Evolutionary conservation across 1,140 invertebrate genomes (phyloP).

Genomic region (Nebria ingens): DNA sequence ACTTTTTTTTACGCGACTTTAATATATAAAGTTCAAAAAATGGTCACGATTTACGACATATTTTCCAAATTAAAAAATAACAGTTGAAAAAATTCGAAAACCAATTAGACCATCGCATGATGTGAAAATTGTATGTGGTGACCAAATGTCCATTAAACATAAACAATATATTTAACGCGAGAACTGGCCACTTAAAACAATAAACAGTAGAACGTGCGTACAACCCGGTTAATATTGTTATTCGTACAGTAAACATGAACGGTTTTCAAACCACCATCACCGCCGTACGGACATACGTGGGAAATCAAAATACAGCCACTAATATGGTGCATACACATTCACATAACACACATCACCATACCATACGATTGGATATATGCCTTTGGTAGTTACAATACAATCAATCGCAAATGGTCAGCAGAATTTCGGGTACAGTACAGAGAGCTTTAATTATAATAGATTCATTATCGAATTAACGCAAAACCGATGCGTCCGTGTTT

Average conservation of each 20-base stretch:
- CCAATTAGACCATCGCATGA: too few species aligned
- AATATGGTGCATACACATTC: too few species aligned
- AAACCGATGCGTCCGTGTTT: neutral
- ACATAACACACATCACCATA: too few species aligned
- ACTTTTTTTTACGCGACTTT: too few species aligned
- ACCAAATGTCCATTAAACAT: neutral
- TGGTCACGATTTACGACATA: too few species aligned
- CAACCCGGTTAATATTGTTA: constrained; percentile 2
- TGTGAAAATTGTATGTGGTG: neutral
- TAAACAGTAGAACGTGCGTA: neutral
- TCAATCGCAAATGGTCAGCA: neutral
- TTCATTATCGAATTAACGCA: constrained; percentile 4
- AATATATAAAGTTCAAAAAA: too few species aligned
- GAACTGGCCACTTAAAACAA: neutral
- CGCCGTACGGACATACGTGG: neutral
- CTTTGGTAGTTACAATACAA: neutral
- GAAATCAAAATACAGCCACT: constrained; percentile 8
- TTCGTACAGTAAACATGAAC: neutral
- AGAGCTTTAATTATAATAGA: constrained; percentile 5
- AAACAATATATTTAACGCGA: constrained; percentile 13
- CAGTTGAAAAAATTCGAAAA: too few species aligned
- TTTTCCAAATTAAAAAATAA: too few species aligned
- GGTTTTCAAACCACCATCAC: too few species aligned
- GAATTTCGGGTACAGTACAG: neutral
- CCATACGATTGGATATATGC: too few species aligned